Evolutionary conservation across 2,113 vertebrate species (phyloP), one percentile per base, ranked within the genome.

Genomic region (Strigops habroptila): DNA sequence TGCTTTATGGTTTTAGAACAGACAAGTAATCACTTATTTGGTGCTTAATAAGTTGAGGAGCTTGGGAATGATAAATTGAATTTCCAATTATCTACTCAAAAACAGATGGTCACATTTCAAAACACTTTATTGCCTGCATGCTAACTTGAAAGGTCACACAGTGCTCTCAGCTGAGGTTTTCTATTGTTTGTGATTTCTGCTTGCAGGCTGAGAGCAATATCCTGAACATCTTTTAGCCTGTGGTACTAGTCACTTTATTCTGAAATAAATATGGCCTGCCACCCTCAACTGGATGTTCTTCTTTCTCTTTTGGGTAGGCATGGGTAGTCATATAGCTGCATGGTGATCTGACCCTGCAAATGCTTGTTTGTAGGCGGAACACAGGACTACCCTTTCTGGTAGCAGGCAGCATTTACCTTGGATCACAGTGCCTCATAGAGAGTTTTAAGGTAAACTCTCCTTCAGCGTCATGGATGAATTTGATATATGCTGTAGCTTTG

Each of bases 51-150:
- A 90, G 64, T 86, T 5, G 7, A 74, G 83, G 46, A 93, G 33
- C 62, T 90, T 75, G 37, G 63, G 67, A 93, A 82, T 60, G 57
- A 95, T 73, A 79, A 89, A 92, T 48, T 80, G 53, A 78, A 76
- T 92, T 96, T 96, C 80, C 67, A 94, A 70, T 87, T 97, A 93
- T 94, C 92, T 97, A 49, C 86, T 75, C 19, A 79, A 87, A 94
- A 96, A 8, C 93, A 95, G 90, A 96, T 89, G 82, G 80, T 70
- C 67, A 74, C 52, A 94, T 96, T 92, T 96, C 83, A 95, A 96
- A 94, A 89, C 49, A 41, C 46, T 95, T 85, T 75, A 74, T 82
- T 97, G 53, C 48, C 73, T 80, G 46, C 49, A 51, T 63, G 70
- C 37, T 90, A 67, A 88, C 80, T 96, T 76, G 33, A 92, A 90